phyloP scores from a whole-genome alignment of 1,140 invertebrate genomes.

The Drosophila pseudoananassae region DNA sequence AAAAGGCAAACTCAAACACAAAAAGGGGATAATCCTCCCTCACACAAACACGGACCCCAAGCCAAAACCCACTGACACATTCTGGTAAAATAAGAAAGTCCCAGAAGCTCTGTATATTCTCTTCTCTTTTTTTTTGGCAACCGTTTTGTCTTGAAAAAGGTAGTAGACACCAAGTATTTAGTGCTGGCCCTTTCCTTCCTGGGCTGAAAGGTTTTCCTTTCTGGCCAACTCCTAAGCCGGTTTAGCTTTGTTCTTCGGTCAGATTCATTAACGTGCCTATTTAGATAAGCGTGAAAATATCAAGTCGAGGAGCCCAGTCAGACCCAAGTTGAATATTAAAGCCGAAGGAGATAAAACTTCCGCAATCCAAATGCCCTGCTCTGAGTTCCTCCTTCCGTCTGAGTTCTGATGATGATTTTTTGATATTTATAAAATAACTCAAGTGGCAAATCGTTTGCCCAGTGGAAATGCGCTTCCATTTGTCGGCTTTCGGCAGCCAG shows the following conservation, averaged over 20 bases:
- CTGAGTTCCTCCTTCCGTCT: neutral
- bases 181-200: slow-evolving; percentile 42
- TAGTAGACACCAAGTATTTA: slow-evolving; percentile 69
- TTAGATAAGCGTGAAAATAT: slow-evolving; percentile 72
- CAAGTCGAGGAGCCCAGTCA: slow-evolving; percentile 8
- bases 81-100: slow-evolving; percentile 59
- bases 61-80: slow-evolving; percentile 14
- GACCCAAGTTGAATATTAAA: slow-evolving; percentile 62
- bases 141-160: slow-evolving; percentile 66
- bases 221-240: slow-evolving; percentile 54
- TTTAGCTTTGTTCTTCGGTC: slow-evolving; percentile 71
- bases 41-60: slow-evolving; percentile 47
- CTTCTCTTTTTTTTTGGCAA: slow-evolving; percentile 33
- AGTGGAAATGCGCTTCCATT: slow-evolving; percentile 77
- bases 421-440: slow-evolving; percentile 80
- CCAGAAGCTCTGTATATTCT: slow-evolving; percentile 37
- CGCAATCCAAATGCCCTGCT: slow-evolving; percentile 15
- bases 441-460: slow-evolving; percentile 84
- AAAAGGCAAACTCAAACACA: slow-evolving; percentile 69
- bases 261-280: slow-evolving; percentile 82
- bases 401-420: slow-evolving; percentile 68
- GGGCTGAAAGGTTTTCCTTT: slow-evolving; percentile 65
- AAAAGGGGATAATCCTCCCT: slow-evolving; percentile 74
- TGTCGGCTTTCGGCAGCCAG: slow-evolving; percentile 53
- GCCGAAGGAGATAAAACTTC: slow-evolving; percentile 34